Conservation (phyloP, 1,140 invertebrate species). For the Pseudomyrmex sp. region DNA sequence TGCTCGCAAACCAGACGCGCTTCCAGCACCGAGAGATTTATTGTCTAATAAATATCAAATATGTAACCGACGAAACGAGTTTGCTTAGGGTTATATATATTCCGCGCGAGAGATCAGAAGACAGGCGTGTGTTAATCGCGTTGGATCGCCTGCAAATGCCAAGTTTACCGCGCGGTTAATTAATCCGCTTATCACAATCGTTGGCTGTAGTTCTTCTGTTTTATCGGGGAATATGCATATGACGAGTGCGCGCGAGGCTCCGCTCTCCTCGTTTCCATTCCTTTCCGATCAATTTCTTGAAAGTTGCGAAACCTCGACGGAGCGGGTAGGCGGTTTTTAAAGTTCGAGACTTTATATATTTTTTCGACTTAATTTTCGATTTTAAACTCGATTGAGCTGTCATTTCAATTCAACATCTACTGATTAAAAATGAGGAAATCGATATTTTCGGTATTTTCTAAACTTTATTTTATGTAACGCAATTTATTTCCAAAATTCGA, state of each 20-base stretch:
- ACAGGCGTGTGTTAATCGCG: constrained; percentile 16
- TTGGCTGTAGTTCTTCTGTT: neutral
- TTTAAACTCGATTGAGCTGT: too few relatives aligned
- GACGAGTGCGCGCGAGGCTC: neutral
- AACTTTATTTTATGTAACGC: too few relatives aligned
- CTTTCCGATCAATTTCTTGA: neutral
- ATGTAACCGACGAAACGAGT: neutral
- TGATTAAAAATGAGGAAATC: too few relatives aligned
- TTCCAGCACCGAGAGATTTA: constrained; percentile 22
- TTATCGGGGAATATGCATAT: neutral
- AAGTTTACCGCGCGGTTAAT: constrained; percentile 31
- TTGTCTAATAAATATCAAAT: constrained; percentile 32
- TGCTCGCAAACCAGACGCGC: neutral
- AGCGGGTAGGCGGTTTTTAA: too few relatives aligned
- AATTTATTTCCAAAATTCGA: too few relatives aligned
- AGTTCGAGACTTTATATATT: too few relatives aligned
- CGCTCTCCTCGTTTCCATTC: neutral
- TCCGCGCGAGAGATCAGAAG: too few relatives aligned
- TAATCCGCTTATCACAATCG: constrained; percentile 17
- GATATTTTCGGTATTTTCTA: too few relatives aligned
- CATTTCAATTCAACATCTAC: too few relatives aligned
- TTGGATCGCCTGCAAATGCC: constrained; percentile 5
- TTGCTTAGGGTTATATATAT: neutral
- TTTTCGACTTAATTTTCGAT: too few relatives aligned
- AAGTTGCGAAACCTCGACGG: neutral